These are phyloP conservation scores for Halictus rubicundus DNA, from an alignment of 1,140 invertebrate genomes.

Conservation along the genomic window DNA sequence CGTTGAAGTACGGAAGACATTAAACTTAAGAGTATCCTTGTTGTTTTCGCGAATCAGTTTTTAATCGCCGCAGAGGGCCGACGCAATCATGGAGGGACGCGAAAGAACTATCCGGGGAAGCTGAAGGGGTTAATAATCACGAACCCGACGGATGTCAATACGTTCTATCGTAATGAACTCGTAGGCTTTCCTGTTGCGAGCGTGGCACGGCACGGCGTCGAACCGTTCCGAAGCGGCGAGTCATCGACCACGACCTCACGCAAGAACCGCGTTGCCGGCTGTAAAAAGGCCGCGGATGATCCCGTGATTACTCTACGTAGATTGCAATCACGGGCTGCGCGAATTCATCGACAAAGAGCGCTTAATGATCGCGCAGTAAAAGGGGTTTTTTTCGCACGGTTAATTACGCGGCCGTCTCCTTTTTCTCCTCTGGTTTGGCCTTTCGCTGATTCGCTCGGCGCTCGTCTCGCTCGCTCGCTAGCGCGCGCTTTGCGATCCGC, in stretches of 20 bases:
- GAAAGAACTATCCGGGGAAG: background rate
- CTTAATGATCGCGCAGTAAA: slow-evolving; percentile 45
- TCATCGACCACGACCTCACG: slow-evolving; percentile 44
- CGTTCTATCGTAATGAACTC: background rate
- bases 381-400: slow-evolving; percentile 27
- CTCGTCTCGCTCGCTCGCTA: background rate
- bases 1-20: too few relatives aligned
- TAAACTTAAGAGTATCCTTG: too few relatives aligned
- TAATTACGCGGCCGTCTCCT: slow-evolving; percentile 40
- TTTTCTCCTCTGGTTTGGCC: background rate
- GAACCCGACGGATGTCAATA: background rate
- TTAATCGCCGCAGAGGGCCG: background rate
- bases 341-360: slow-evolving; percentile 47
- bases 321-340: slow-evolving; percentile 35
- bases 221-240: slow-evolving; percentile 18
- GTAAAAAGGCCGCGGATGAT: slow-evolving; percentile 39
- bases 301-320: slow-evolving; percentile 33
- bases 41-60: too few relatives aligned
- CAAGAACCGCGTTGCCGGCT: slow-evolving; percentile 22
- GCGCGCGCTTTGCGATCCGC: too few relatives aligned
- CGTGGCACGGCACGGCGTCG: background rate
- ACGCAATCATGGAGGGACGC: background rate
- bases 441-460: background rate
- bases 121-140: background rate
- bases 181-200: background rate